A percentile compares a stretch with the other conserved stretches of the same genome.
phyloP scores from a whole-genome alignment of 2,113 vertebrate species.

The Phalacrocorax pelagicus region DNA sequence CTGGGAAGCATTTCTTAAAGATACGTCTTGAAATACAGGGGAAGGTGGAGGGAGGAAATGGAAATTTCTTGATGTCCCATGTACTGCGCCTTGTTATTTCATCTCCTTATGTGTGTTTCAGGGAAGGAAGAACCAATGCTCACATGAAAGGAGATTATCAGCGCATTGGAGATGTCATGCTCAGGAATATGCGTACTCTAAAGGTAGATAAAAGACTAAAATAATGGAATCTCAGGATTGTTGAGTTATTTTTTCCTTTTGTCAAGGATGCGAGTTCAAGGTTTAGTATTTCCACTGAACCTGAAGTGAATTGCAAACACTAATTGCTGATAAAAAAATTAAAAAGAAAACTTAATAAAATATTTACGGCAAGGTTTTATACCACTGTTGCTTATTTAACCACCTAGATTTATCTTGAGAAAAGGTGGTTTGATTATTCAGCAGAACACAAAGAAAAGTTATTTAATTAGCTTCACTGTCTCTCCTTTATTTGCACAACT shows the following conservation, averaged over 20 bases:
- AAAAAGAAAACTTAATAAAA: not conserved
- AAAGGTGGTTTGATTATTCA: not conserved
- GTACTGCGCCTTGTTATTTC: not conserved
- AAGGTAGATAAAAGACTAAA: slow-evolving; percentile 76
- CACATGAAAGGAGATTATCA: slow-evolving; percentile 81
- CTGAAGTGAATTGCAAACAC: not conserved
- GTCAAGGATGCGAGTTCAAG: not conserved
- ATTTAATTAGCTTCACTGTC: not conserved
- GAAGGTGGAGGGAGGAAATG: not conserved
- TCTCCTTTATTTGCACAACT: not conserved
- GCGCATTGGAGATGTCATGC: slow-evolving; percentile 91
- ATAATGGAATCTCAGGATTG: fast-evolving
- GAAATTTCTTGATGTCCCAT: not conserved
- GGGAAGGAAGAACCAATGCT: slow-evolving; percentile 86
- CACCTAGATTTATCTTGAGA: not conserved
- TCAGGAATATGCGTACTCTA: slow-evolving; percentile 86
- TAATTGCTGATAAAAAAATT: not conserved
- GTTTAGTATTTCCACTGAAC: not conserved
- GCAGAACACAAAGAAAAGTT: not conserved
- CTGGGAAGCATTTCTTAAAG: not conserved
- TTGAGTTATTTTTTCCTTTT: not conserved
- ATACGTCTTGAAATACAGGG: not conserved
- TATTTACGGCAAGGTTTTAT: not conserved
- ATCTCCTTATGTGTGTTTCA: slow-evolving; percentile 32
- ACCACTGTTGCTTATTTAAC: not conserved